These are phyloP conservation scores for Acropternis orthonyx DNA, from an alignment of 2,797 vertebrate genomes.

Conservation along the genomic window DNA sequence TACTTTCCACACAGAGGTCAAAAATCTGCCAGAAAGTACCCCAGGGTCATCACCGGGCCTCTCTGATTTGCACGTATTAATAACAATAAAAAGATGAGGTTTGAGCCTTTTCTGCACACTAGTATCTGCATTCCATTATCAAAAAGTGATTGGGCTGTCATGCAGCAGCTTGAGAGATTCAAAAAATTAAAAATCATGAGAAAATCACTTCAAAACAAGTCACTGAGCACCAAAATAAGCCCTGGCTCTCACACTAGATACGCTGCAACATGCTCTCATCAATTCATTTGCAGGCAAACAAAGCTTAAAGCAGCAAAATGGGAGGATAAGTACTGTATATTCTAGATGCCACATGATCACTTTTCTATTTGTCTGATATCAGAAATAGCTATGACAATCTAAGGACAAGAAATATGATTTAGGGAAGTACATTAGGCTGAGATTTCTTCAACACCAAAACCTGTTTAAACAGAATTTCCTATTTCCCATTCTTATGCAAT, in stretches of 20 bases:
- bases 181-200: not conserved
- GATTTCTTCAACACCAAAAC: not conserved
- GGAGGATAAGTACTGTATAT: not conserved
- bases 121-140: not conserved
- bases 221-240: not conserved
- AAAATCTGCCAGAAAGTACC: not conserved
- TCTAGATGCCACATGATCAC: not conserved
- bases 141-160: not conserved
- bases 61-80: not conserved
- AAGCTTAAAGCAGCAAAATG: not conserved
- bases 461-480: conserved; percentile 7
- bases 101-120: not conserved
- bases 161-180: not conserved
- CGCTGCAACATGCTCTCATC: not conserved
- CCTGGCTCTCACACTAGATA: not conserved
- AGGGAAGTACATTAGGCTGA: not conserved
- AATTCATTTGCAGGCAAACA: not conserved
- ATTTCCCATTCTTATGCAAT: not conserved
- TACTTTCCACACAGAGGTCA: not conserved
- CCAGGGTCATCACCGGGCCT: not conserved
- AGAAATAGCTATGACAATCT: not conserved
- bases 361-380: not conserved
- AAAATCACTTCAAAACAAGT: not conserved
- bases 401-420: not conserved
- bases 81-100: not conserved